Evolutionary conservation across 2,797 vertebrate species (phyloP).

Genomic region (Smutsia gigantea): DNA sequence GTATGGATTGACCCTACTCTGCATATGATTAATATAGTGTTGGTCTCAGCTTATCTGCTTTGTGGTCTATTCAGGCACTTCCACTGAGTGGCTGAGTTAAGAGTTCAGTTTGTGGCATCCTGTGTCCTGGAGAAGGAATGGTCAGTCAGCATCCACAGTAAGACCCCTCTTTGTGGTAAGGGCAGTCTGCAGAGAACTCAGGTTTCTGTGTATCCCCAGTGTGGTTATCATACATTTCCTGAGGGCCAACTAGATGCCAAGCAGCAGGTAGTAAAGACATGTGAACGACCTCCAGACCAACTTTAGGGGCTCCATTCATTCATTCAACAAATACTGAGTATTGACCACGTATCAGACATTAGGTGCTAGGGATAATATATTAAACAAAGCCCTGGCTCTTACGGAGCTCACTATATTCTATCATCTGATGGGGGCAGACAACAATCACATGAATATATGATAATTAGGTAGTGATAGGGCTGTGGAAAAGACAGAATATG

Average conservation of each 20-base stretch:
- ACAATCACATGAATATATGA: neutral
- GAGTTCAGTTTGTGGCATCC: neutral
- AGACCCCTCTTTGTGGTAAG: neutral
- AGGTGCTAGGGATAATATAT: neutral
- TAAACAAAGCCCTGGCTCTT: neutral
- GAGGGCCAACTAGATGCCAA: neutral
- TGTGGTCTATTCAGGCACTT: neutral
- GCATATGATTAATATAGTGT: neutral
- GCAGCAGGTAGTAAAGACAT: neutral
- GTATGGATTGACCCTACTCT: neutral
- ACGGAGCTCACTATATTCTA: neutral
- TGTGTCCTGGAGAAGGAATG: neutral
- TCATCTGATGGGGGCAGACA: neutral
- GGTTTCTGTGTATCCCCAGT: neutral
- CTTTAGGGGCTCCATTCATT: neutral
- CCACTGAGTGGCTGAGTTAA: neutral
- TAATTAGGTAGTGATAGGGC: neutral
- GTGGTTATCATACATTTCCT: neutral
- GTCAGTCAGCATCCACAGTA: neutral
- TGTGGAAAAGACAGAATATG: neutral
- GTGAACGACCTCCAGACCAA: neutral
- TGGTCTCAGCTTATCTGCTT: conserved; percentile 1
- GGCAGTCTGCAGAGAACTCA: neutral
- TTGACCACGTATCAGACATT: neutral
- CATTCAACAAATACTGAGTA: neutral